Evolutionary conservation across 2,797 vertebrate genomes (phyloP).

Genomic region (Rhinoraja longicauda): DNA sequence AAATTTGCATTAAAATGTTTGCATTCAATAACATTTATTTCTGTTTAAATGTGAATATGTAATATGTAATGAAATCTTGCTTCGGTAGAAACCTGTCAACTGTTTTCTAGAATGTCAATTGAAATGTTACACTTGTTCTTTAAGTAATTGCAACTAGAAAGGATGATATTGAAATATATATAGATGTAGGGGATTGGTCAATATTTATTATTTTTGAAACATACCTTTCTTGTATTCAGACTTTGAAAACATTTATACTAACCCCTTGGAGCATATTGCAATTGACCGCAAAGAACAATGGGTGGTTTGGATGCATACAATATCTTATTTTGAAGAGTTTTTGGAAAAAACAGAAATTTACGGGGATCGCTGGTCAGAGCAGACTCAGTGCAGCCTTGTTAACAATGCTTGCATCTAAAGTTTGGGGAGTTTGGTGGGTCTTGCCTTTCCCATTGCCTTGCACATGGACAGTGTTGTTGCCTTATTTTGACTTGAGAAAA

Average conservation of each 20-base stretch:
- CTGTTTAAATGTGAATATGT: background rate
- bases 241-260: conserved; percentile 39
- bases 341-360: conserved; percentile 13
- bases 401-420: background rate
- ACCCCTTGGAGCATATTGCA: conserved; percentile 40
- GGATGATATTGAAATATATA: background rate
- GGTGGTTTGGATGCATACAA: conserved; percentile 44
- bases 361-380: no score
- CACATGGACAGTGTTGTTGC: background rate
- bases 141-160: background rate
- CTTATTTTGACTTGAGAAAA: background rate
- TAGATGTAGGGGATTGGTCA: background rate
- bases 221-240: conserved; percentile 36
- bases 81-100: background rate
- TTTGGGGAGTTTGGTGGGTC: background rate
- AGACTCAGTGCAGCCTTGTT: background rate
- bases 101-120: background rate
- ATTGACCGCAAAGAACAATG: conserved; percentile 45
- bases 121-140: background rate
- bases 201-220: background rate
- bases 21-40: background rate
- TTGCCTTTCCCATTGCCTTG: background rate
- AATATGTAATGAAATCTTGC: background rate
- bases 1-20: background rate
- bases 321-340: conserved; percentile 37